Base-by-base conservation (phyloP, 2,888 invertebrate species). In the Lasioglossum villosulum region DNA sequence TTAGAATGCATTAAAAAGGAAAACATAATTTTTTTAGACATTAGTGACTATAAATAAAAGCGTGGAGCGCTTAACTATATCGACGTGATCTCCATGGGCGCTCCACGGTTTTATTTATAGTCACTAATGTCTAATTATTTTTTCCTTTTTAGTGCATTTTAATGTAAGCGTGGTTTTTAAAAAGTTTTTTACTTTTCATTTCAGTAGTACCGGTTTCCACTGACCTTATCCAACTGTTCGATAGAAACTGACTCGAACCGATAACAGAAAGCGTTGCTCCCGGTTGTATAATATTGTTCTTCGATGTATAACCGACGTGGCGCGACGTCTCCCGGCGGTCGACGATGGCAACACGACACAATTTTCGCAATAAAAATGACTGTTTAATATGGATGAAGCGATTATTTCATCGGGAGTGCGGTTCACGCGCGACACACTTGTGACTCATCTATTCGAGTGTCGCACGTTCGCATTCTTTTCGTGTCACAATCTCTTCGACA, bases 361-460 rank as follows among this genome's bases (percentile, higher is more conserved):
- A 90, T 90, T 90, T 90, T 91, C 83, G 75, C 79, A 75, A 85
- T 71, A 81, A 86, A 83, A 83, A 85, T 80, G 56, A 76, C 85
- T 84, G 37, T 84, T 90, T 83, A 86, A 89, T 90, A 91, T 91
- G 84, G 82, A 91, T 84, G 90, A 88, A 83, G 70, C 86, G 74
- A 88, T 89, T 86, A 84, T 89, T 91, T 91, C 90, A 91, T 91
- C 89, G 82, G 39, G 90, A 86, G 90, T 91, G 90, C 90, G 88
- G 83, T 91, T 88, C 91, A 91, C 88, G 91, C 87, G 80, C 86
- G 91, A 82, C 90, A 91, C 82, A 91, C 90, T 91, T 91, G 86
- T 88, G 90, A 91, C 83, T 91, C 91, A 89, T 75, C 83, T 48
- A 70, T 71, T 70, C 52, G 78, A 70, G 52, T 71, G 82, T 68